Base-by-base conservation (phyloP, 2,113 vertebrate genomes). In the Diadophis punctatus region DNA sequence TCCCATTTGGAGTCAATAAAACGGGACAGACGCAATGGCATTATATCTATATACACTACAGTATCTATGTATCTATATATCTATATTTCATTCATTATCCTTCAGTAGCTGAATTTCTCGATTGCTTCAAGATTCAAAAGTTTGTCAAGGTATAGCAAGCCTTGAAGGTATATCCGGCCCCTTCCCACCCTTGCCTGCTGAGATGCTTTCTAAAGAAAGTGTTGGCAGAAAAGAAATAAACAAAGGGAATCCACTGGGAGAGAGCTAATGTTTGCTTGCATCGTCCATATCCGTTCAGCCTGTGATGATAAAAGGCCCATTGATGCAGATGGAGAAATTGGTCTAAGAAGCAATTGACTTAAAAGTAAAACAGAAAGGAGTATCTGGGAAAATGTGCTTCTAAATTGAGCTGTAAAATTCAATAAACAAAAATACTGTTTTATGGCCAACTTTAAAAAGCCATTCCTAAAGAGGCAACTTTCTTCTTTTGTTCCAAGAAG, bases 311-410 rank as follows among this genome's bases (percentile, higher is more conserved):
- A 91, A 91, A 49, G 91, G n/a, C 43, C 30, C 51, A 51, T 87
- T 92, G 86, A 80, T 90, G 91, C 46, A 80, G 88, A 53, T 90
- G 34, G 43, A 80, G 56, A 91, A 93, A 85, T 90, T 93, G 90
- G 90, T 92, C 85, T 63, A 90, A 90, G 88, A 90, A 90, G 92
- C 88, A 88, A 91, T 88, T 93, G 88, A 92, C 84, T 90, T 88
- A 91, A 90, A 93, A 93, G 90, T 87, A 90, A 94, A 93, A 51
- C 12, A 58, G 52, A 80, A 87, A 91, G 30, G 80, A 49, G 16
- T 88, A 93, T 16, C 30, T 49, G 23, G 84, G 53, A 86, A 74
- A 90, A 74, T 68, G 60, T 49, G 84, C 49, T 90, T 93, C 16
- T 56, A 87, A 90, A 93, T 87, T 49, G 93, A 91, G 46, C 60